Evolutionary conservation across 1,140 invertebrate species (phyloP).

Genomic region (Pachypeltis micranthus): DNA sequence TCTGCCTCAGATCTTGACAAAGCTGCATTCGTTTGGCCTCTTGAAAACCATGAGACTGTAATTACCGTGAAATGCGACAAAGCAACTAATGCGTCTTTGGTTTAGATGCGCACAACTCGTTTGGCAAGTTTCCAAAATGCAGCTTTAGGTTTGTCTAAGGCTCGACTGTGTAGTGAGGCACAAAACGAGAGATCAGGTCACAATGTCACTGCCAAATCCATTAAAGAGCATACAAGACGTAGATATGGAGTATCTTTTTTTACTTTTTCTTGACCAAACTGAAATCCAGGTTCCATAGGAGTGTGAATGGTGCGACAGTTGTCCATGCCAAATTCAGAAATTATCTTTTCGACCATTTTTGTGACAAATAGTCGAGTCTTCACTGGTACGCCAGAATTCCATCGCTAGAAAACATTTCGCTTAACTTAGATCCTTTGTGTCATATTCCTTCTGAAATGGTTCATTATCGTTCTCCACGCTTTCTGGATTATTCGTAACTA

Average conservation of each 20-base stretch:
- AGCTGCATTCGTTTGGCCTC: background rate
- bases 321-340: background rate
- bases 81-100: background rate
- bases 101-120: background rate
- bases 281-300: background rate
- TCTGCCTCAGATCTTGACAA: background rate
- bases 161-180: background rate
- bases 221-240: background rate
- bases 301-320: background rate
- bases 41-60: background rate
- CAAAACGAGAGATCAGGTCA: background rate
- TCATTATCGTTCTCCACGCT: background rate
- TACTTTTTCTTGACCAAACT: background rate
- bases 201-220: background rate
- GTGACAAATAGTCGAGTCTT: background rate
- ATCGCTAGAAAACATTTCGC: background rate
- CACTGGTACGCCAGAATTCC: background rate
- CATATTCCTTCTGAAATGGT: background rate
- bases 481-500: background rate
- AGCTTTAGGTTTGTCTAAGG: background rate
- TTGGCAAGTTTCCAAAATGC: background rate
- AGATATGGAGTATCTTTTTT: background rate
- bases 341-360: background rate
- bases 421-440: background rate
- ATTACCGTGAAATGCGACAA: background rate